Base-by-base conservation (phyloP, 2,113 vertebrate genomes). In the Arenaria interpres region DNA sequence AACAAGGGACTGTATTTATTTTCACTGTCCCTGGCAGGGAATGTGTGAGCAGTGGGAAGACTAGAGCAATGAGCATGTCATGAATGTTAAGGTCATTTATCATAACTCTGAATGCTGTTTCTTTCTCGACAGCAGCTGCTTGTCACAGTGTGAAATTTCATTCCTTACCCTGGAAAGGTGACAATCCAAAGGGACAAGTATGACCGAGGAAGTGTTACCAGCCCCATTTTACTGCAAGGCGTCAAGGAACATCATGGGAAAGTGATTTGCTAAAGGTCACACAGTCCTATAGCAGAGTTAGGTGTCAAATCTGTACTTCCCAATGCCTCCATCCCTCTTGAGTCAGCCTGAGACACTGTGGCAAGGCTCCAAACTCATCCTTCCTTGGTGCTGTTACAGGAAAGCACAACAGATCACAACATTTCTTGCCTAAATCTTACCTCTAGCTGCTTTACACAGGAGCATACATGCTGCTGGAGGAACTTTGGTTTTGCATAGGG, bases 11-110 rank as follows among this genome's bases (percentile, higher is more conserved):
- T 3, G 35, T 14, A 60, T 84, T 89, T 92, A 51, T 90, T 93
- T 86, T 64, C 57, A 21, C 53, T 89, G 57, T 75, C 53, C 15
- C 33, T 75, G 53, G 24, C 45, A 88, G 69, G 51, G 64, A 86
- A n/a, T 62, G n/a, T 35, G 37, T 74, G 37, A 94, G 82, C 79
- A 80, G 54, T 60, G 80, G 69, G 56, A 81, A 88, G 81, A 35
- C 73, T 25, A 78, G 32, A 90, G 66, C 86, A 66, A 53, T 16
- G 53, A 92, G 59, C 84, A 72, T 30, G 54, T 68, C 27, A 51
- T 92, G 76, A 92, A 84, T 37, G 69, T 89, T 79, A 57, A 94
- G 60, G 62, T 53, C 48, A 86, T 92, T 94, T 90, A 88, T 75
- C 68, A 50, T 35, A 81, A 69, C 80, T 85, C 43, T 56, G 32